These are phyloP conservation scores for Malacoraja senta DNA, from an alignment of 2,797 vertebrate species.

Conservation along the genomic window DNA sequence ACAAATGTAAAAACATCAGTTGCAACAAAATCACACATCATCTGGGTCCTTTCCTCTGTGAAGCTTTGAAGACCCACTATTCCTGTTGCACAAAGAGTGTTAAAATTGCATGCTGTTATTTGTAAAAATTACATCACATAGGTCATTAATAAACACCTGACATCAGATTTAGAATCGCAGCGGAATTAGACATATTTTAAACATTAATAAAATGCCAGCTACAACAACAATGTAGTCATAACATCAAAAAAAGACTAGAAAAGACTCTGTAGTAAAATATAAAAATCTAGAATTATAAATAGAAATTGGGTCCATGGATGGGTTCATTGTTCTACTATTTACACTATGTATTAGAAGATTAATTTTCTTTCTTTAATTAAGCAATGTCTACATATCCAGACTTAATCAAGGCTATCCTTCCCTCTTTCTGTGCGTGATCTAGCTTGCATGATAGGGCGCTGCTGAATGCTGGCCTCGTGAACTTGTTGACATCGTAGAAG, in stretches of 20 bases:
- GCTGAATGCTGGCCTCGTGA: slow-evolving; percentile 9
- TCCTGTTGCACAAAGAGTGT: slow-evolving; percentile 56
- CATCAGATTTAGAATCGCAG: slow-evolving; percentile 38
- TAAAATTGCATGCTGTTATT: slow-evolving; percentile 71
- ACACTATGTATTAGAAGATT: slow-evolving; percentile 76
- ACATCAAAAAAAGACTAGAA: slow-evolving; percentile 74
- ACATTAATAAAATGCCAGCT: slow-evolving; percentile 64
- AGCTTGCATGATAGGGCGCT: not conserved
- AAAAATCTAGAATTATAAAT: slow-evolving; percentile 99
- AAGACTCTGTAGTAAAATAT: slow-evolving; percentile 84
- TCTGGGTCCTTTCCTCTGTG: slow-evolving; percentile 15
- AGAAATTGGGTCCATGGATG: slow-evolving; percentile 92
- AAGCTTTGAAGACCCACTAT: slow-evolving; percentile 45
- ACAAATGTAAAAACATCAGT: slow-evolving; percentile 26
- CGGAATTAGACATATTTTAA: slow-evolving; percentile 48
- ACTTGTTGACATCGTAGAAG: slow-evolving; percentile 25
- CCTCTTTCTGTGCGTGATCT: not conserved
- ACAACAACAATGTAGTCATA: slow-evolving; percentile 64
- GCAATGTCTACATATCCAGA: slow-evolving; percentile 3
- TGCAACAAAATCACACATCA: not conserved
- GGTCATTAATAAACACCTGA: slow-evolving; percentile 51
- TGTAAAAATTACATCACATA: slow-evolving; percentile 43
- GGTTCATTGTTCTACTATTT: slow-evolving; percentile 84
- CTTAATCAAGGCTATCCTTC: not conserved
- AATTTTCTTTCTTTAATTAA: slow-evolving; percentile 47